A percentile compares a stretch with the other conserved stretches of the same genome.
These are phyloP conservation scores for Enteromius afrohamiltoni DNA, from an alignment of 2,797 vertebrate species.

Conservation along the genomic window DNA sequence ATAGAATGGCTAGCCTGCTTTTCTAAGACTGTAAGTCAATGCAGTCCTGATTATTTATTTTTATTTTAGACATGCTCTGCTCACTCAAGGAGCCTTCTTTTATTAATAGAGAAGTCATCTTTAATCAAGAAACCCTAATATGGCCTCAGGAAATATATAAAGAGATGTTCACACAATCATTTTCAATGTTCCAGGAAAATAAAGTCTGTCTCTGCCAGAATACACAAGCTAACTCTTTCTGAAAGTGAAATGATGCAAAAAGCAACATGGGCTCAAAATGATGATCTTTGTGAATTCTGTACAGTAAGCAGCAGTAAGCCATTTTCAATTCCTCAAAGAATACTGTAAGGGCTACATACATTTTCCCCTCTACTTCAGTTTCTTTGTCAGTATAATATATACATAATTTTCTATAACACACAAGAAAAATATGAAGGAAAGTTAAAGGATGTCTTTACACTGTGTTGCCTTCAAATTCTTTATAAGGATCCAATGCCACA, in stretches of 20 bases:
- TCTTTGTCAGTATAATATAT: not conserved
- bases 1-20: not conserved
- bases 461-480: not conserved
- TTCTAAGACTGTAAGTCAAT: not conserved
- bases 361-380: slow-evolving; percentile 39
- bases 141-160: not conserved
- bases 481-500: not conserved
- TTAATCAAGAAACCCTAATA: slow-evolving; percentile 3
- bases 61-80: not conserved
- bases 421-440: not conserved
- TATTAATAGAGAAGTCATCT: not conserved
- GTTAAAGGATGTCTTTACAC: not conserved
- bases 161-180: not conserved
- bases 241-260: slow-evolving; percentile 26
- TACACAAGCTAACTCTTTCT: slow-evolving; percentile 1
- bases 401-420: not conserved
- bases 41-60: slow-evolving; percentile 1
- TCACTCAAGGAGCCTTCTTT: not conserved
- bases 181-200: not conserved
- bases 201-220: not conserved
- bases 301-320: slow-evolving; percentile 44
- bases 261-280: slow-evolving; percentile 34
- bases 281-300: slow-evolving; percentile 22
- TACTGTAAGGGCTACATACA: slow-evolving; percentile 13
- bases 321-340: slow-evolving; percentile 51